phyloP scores from a whole-genome alignment of 92 coral and sea anemone genomes.

The Parazoanthus darwini region DNA sequence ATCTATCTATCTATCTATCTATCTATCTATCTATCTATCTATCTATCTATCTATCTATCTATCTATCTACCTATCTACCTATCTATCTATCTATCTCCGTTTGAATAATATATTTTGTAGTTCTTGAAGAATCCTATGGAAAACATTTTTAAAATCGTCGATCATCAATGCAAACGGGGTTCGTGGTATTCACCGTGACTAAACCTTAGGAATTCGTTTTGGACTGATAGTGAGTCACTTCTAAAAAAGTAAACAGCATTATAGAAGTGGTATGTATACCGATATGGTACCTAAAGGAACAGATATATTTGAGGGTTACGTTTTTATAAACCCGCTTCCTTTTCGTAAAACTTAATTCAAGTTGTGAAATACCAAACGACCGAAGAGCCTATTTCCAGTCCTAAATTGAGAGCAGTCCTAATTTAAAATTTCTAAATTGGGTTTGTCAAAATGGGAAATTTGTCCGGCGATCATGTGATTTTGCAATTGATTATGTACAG shows the following conservation, averaged over 20 bases:
- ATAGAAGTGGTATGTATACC: too few species aligned
- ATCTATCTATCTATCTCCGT: too few species aligned
- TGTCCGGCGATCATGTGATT: not conserved
- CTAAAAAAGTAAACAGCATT: not conserved
- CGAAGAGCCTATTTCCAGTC: not conserved
- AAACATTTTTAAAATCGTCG: too few species aligned
- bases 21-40: too few species aligned
- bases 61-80: too few species aligned
- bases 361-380: not conserved
- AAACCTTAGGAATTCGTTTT: not conserved
- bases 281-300: too few species aligned
- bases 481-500: not conserved
- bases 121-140: too few species aligned
- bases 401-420: not conserved
- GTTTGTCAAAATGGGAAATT: not conserved
- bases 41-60: too few species aligned
- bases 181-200: too few species aligned
- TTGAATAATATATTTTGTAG: too few species aligned
- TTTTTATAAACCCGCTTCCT: not conserved
- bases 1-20: too few species aligned
- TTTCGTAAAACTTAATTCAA: not conserved
- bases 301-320: not conserved
- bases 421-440: not conserved
- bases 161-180: too few species aligned
- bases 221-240: not conserved